Conservation (phyloP, 2,888 invertebrate species). For the Horisme vitalbata region DNA sequence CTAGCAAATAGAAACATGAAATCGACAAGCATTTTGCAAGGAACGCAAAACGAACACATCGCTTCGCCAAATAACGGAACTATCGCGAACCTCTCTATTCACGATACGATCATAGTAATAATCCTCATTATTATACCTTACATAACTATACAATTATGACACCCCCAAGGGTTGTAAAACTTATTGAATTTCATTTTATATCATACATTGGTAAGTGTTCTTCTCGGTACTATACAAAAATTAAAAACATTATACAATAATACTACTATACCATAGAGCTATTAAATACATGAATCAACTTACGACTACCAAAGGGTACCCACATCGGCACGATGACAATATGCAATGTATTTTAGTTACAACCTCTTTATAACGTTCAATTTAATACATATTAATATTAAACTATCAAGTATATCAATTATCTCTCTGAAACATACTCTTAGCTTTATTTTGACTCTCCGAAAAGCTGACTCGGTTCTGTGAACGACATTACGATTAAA, state of each 20-base stretch:
- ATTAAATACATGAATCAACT: slow-evolving; percentile 78
- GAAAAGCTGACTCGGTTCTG: slow-evolving; percentile 11
- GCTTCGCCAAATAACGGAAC: slow-evolving; percentile 29
- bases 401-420: slow-evolving; percentile 68
- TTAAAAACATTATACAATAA: slow-evolving; percentile 80
- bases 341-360: slow-evolving; percentile 73
- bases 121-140: slow-evolving; percentile 67
- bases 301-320: slow-evolving; percentile 68
- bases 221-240: slow-evolving; percentile 80
- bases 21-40: slow-evolving; percentile 9
- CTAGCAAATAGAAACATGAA: slow-evolving; percentile 7
- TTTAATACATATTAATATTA: slow-evolving; percentile 65
- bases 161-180: slow-evolving; percentile 62
- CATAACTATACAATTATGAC: slow-evolving; percentile 72
- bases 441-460: slow-evolving; percentile 34
- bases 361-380: slow-evolving; percentile 77
- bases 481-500: neutral
- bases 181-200: slow-evolving; percentile 66
- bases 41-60: slow-evolving; percentile 14
- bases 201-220: slow-evolving; percentile 67
- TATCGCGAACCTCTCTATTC: slow-evolving; percentile 38
- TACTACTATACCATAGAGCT: slow-evolving; percentile 77
- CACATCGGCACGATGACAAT: slow-evolving; percentile 56
- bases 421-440: slow-evolving; percentile 65
- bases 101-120: slow-evolving; percentile 41